Base-by-base conservation (phyloP, 2,797 vertebrate species). In the Enoplosus armatus region DNA sequence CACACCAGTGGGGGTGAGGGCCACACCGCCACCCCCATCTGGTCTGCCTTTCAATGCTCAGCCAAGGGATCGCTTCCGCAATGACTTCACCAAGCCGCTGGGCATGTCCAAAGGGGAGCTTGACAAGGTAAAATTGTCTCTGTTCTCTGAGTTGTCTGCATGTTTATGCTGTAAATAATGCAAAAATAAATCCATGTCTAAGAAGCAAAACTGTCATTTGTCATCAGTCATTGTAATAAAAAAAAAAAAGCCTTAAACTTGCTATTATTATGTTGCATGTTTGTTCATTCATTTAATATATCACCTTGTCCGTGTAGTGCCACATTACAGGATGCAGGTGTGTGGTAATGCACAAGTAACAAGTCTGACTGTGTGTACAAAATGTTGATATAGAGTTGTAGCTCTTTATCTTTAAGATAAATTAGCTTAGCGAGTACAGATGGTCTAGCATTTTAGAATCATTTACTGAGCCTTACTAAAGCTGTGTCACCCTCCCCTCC, bases 31-130 rank as follows among this genome's bases (percentile, higher is more conserved):
- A 0, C 96, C 96, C n/a, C 95, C 92, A 0, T 96, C 95, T 2
- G 96, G 96, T 47, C 93, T 96, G 65, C 96, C 96, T 37, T 96
- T 96, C 81, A 96, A 96, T 8, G 96, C 95, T 47, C 96, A 96
- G 90, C 95, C 95, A 5, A 90, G 95, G 65, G 95, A 95, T 68
- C 94, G 96, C 80, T 95, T 96, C 84, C 93, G 95, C 50, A 96
- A 96, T 31, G 95, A 96, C 86, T 95, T 96, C 89, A 96, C 95
- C 75, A 96, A 95, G 85, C 94, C 95, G 0, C 90, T 94, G 72
- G 86, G 91, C 75, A 80, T 93, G 79, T 91, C 93, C 26, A 94
- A 96, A 77, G 91, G 90, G 8, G 95, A 95, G 60, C 93, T 96
- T 1, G 94, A 96, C 81, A 96, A 96, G 96, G 96, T 96, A 93